These are phyloP conservation scores for Elaphurus davidianus DNA, from an alignment of 2,113 vertebrate genomes.

Conservation along the genomic window DNA sequence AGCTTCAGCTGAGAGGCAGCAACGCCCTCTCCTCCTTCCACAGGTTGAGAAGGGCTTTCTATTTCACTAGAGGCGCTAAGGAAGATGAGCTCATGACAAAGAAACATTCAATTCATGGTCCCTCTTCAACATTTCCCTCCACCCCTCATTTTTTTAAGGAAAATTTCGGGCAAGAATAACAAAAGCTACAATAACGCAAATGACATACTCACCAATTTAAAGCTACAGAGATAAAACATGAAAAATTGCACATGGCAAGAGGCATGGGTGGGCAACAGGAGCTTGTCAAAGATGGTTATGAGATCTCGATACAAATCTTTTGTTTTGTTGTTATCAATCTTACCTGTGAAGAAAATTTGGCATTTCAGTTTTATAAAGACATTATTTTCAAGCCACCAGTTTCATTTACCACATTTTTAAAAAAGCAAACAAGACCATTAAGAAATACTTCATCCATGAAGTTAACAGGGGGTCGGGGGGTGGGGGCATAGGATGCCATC, in stretches of 20 bases:
- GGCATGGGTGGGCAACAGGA: slow-evolving; percentile 95
- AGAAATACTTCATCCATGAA: background rate
- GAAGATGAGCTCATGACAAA: background rate
- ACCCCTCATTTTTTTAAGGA: background rate
- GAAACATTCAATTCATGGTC: background rate
- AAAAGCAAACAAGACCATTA: background rate
- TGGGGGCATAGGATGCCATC: background rate
- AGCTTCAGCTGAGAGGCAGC: background rate
- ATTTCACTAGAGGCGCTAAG: too few species aligned
- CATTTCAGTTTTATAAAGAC: background rate
- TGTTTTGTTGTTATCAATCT: slow-evolving; percentile 84
- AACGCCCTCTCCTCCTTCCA: background rate
- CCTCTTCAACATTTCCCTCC: background rate
- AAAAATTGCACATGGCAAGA: slow-evolving; percentile 94
- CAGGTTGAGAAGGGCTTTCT: background rate
- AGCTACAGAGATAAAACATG: slow-evolving; percentile 97
- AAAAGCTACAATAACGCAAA: background rate
- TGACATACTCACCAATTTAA: slow-evolving; percentile 90
- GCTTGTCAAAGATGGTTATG: slow-evolving; percentile 91
- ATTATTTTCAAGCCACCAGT: background rate
- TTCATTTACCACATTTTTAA: background rate
- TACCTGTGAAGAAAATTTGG: slow-evolving; percentile 78
- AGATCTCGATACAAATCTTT: slow-evolving; percentile 94
- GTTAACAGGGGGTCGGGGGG: background rate
- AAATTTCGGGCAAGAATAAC: background rate